A percentile compares a stretch with the other conserved stretches of the same genome.
Evolutionary conservation across 2,113 vertebrate species (phyloP).

Genomic region (Benitochromis conjunctus): DNA sequence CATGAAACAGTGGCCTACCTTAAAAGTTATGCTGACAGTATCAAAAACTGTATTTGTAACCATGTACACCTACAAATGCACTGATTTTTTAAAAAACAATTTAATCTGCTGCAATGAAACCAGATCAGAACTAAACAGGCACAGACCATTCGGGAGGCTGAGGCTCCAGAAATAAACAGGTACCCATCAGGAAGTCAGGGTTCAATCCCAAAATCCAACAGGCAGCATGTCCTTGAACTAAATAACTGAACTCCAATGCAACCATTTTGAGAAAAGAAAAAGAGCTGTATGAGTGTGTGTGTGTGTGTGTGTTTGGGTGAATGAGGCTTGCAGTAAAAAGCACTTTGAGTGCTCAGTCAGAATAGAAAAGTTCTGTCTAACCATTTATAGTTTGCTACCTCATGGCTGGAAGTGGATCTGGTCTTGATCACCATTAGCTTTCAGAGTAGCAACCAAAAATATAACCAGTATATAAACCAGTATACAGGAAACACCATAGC

Average conservation of each 20-base stretch:
- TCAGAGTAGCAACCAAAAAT: not conserved
- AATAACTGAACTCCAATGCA: not conserved
- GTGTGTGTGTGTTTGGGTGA: not conserved
- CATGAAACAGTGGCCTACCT: not conserved
- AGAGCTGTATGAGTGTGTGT: not conserved
- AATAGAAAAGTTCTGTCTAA: not conserved
- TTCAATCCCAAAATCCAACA: not conserved
- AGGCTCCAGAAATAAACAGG: not conserved
- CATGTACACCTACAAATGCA: not conserved
- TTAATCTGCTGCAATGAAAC: not conserved
- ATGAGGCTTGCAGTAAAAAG: not conserved
- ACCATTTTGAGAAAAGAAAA: not conserved
- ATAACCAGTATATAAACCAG: not conserved
- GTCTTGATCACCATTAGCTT: not conserved
- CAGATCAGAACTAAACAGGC: not conserved
- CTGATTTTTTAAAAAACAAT: rapidly evolving
- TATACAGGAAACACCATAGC: not conserved
- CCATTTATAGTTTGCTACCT: not conserved
- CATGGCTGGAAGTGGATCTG: not conserved
- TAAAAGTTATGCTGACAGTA: not conserved
- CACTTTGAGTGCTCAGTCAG: not conserved
- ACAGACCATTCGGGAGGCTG: not conserved
- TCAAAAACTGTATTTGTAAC: not conserved
- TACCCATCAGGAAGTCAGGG: not conserved
- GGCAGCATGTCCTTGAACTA: not conserved